Evolutionary conservation across 2,113 vertebrate genomes (phyloP), one percentile per base, ranked within the genome.

Genomic region (Dromaius novaehollandiae): DNA sequence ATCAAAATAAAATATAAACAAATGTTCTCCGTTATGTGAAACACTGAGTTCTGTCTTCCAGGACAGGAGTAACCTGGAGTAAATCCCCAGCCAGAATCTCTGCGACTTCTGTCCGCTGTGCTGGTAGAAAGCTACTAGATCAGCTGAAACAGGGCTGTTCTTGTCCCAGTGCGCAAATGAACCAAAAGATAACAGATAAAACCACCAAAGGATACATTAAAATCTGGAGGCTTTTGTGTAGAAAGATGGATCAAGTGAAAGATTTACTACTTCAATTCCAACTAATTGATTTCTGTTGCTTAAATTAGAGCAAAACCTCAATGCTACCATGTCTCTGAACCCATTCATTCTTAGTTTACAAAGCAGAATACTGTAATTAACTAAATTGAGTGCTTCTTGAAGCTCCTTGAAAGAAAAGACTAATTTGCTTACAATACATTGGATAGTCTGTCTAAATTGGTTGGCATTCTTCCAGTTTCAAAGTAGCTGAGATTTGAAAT

Each of bases 321-420:
- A 3, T 34, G 76, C 21, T 77, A 8, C 92, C 20, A 4, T 76
- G 70, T 94, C 85, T 76, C 82, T 11, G 15, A 91, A 90, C 48
- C 51, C 76, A 79, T 79, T 95, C 4, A 2, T 95, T 96, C 90
- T 95, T 88, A 64, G 95, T 85, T 97, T 97, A 91, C 93, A 86
- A 96, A 96, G 94, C 94, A 95, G 89, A 94, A 95, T 95, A 13
- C 76, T 84, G 86, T 97, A 96, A 97, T 97, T 96, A 96, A 96
- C 86, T 93, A 95, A 96, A 96, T 90, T 94, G 95, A 95, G 93
- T 90, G 89, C 83, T 97, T 96, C 91, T 96, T 96, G 79, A 90
- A 95, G 87, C 55, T 93, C 53, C 94, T 82, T 64, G 83, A 88
- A 95, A 94, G 86, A 81, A 90, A 81, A 90, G 71, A 93, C 69